Base-by-base conservation (phyloP, 2,797 vertebrate genomes). In the Smutsia temminckii region DNA sequence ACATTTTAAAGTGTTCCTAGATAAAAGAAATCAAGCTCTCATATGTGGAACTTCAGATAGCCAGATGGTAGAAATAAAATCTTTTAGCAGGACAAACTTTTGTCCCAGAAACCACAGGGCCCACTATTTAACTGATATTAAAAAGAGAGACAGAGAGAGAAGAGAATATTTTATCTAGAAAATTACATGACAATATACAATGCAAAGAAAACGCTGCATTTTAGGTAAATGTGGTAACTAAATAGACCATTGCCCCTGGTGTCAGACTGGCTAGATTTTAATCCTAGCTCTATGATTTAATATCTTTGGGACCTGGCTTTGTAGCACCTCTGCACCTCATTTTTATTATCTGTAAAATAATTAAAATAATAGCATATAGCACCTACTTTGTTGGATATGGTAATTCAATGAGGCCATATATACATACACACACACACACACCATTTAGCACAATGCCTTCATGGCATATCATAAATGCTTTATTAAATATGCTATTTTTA, bases 11-110 rank as follows among this genome's bases (percentile, higher is more conserved):
- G 49, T 59, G 40, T 17, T 74, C n/a, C 40, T 11, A 85, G 64
- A 68, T 40, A 72, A 95, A 84, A 74, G 29, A 88, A 93, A 74
- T 55, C 37, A 78, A 84, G 55, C 18, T 78, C 37, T 89, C 49
- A 25, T 37, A 32, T 9, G 6, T 46, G 21, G 25, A 79, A 49
- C 49, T 55, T 85, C 63, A 72, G 10, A 11, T 53, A 68, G 27
- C 40, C 51, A 83, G 1, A 61, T 11, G 11, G 37, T 40, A 86
- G 59, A 77, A 57, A 90, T 0, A 37, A 10, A 83, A 40, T 16
- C 18, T 93, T 84, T 55, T 49, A 89, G 8, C 13, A 64, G 37
- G 32, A 91, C 16, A 75, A 37, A 55, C 4, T 66, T 75, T 75
- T 63, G 42, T 85, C 18, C 40, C 49, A 74, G 34, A 85, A 89